phyloP scores from a whole-genome alignment of 2,888 invertebrate genomes.

The Parochlus steinenii region DNA sequence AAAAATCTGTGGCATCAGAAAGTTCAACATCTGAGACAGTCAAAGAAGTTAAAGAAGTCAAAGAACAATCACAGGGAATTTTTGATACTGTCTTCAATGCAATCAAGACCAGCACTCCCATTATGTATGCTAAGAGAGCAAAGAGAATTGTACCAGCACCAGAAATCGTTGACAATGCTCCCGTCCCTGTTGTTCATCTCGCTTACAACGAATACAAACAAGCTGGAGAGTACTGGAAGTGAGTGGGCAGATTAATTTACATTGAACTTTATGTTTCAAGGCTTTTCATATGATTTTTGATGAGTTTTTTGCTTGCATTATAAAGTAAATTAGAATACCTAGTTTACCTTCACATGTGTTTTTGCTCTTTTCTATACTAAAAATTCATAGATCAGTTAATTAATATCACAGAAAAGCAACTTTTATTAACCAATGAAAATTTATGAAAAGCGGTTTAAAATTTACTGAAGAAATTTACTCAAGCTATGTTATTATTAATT shows the following conservation, averaged over 20 bases:
- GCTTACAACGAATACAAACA: conserved; percentile 59
- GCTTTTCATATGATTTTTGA: too few species aligned
- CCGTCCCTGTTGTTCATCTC: conserved; percentile 34
- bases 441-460: background rate
- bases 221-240: conserved; percentile 77
- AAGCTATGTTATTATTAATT: conserved; percentile 6
- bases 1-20: background rate
- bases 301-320: too few species aligned
- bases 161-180: background rate
- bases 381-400: too few species aligned
- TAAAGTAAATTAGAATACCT: too few species aligned
- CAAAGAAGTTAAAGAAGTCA: too few species aligned
- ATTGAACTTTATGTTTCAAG: too few species aligned
- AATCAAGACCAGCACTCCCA: conserved; percentile 15
- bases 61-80: too few species aligned
- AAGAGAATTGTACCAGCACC: background rate
- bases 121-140: conserved; percentile 7
- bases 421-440: too few species aligned
- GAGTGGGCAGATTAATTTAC: too few species aligned
- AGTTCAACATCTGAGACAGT: too few species aligned
- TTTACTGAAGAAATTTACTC: background rate
- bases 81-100: conserved; percentile 8
- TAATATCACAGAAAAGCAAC: conserved; percentile 1
- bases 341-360: too few species aligned
- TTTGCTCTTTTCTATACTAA: too few species aligned